Evolutionary conservation across 2,797 vertebrate genomes (phyloP).

Genomic region (Leucoraja ocellata): DNA sequence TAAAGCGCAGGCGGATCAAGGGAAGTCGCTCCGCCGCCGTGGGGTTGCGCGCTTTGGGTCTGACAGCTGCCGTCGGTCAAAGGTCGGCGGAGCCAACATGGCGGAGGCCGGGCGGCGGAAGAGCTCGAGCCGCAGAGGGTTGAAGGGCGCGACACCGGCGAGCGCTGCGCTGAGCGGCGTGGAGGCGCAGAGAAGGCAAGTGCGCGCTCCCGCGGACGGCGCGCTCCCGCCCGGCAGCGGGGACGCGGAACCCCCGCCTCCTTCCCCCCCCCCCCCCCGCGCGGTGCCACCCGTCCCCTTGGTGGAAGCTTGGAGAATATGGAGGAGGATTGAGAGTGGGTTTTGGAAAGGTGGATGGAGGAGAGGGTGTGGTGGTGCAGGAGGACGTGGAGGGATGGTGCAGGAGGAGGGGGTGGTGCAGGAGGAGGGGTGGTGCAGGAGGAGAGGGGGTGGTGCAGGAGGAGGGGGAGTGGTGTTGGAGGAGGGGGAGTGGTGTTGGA

Average conservation of each 20-base stretch:
- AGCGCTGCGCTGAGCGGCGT: rapidly evolving
- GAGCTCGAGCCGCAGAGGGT: too few species aligned
- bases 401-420: too few species aligned
- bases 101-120: background rate
- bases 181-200: background rate
- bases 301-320: too few species aligned
- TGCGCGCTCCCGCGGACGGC: background rate
- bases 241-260: too few species aligned
- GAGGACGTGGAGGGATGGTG: too few species aligned
- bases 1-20: background rate
- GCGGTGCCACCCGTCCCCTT: background rate
- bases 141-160: background rate
- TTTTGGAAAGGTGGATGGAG: too few species aligned
- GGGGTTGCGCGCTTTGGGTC: background rate
- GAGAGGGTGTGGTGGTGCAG: background rate
- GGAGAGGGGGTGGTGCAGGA: too few species aligned
- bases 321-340: too few species aligned
- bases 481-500: too few species aligned
- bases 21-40: background rate
- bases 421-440: too few species aligned
- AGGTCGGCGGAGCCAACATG: background rate
- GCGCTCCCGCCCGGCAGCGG: background rate
- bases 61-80: background rate
- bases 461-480: too few species aligned
- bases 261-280: too few species aligned